Evolutionary conservation across 2,888 invertebrate genomes (phyloP), one percentile per base, ranked within the genome.

Genomic region (Dugesia japonica): DNA sequence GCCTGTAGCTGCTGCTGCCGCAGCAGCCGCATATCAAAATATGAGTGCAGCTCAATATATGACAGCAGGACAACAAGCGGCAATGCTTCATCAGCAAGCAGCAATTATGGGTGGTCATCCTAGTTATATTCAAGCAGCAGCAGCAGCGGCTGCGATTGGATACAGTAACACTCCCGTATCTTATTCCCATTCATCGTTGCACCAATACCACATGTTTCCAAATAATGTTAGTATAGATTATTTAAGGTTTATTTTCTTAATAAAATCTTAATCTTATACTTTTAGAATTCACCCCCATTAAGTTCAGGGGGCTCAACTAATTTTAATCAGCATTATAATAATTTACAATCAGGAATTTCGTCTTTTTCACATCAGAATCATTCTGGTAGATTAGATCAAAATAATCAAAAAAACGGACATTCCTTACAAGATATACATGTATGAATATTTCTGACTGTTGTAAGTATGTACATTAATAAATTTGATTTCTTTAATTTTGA

Each of bases 41-140:
- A 56, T 56, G 56, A 56, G 56, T 56, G 56, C 56, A n/a, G 56
- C 56, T n/a, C 56, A 56, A 23, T 56, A 56, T n/a, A 56, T 56
- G 56, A 56, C 56, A 20, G 56, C 56, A 1, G 56, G 56, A 1
- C 56, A 56, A 56, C 56, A 56, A 56, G 56, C 74, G 7, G 74
- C 74, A 31, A 38, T 38, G 28, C 74, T 33, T 38, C 74, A 73
- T 38, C 74, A 73, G 17, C 74, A 73, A 26, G 74, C 74, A 1
- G 74, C 74, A 1, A 73, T 73, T 28, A 73, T 73, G 74, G 74
- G 74, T 4, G 74, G 74, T 31, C 74, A 73, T 26, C 74, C 28
- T 20, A 31, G 74, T 33, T 73, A 73, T 26, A 56, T 56, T 20
- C 56, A 56, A 56, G 74, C 74, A 33, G 74, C 74, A 33, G 74